Evolutionary conservation across 2,113 vertebrate species (phyloP), one percentile per base, ranked within the genome.

Genomic region (Tetraodon nigroviridis): DNA sequence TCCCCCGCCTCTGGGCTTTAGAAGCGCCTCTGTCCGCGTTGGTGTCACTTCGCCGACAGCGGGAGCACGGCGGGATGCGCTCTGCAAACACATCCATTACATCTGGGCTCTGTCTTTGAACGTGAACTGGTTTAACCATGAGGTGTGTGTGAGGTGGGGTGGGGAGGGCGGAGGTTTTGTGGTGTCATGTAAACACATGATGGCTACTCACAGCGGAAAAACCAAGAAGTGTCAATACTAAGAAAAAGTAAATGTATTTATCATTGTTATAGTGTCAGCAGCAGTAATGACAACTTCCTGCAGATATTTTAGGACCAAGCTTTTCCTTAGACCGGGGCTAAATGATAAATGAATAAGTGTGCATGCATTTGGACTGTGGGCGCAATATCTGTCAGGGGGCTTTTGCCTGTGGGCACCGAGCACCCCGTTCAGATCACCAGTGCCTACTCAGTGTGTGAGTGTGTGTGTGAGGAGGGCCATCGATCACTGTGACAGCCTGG

Each of bases 401-500:
- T 71, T 69, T 55, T 7, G 80, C 81, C 76, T 64, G 40, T 58
- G 80, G 76, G 74, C 67, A 73, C 2, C 37, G 55, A 62, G 58
- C 57, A 18, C 51, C 73, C 72, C 17, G 15, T 22, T 7, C 65
- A 24, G 60, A 59, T 77, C 73, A 58, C 55, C 60, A 54, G 22
- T 3, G 61, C 15, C 59, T 40, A 57, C 18, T 13, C 7, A 20
- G 15, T 29, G 53, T 42, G 41, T 52, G 24, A 27, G 71, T 21
- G 71, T n/a, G 68, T 21, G 68, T 12, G 76, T 68, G 80, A 59
- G 67, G 21, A 50, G 22, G 22, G 48, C 71, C 78, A 88, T 88
- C 78, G 65, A 86, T 88, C 86, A 86, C 68, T 0, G 46, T 80
- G 86, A 86, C 84, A 85, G 81, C 77, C 75, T 54, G 71, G 48